Conservation (phyloP, 2,797 vertebrate species). For the Mus caroli region DNA sequence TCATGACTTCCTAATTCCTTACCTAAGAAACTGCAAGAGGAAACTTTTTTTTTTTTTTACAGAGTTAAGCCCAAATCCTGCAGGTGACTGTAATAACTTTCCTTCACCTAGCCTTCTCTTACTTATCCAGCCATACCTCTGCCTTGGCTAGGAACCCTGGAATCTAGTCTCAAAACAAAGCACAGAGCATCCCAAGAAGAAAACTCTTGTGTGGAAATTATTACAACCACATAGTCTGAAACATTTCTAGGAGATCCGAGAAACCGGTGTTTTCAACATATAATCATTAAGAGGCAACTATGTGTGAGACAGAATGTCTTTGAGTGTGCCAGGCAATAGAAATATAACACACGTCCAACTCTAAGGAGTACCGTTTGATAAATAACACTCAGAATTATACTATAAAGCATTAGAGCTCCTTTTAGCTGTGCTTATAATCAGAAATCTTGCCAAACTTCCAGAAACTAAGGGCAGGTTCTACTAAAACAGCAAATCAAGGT, state of each 20-base stretch:
- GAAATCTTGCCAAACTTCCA: neutral
- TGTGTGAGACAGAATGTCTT: conserved; percentile 1
- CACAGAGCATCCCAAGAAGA: neutral
- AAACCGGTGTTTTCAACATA: neutral
- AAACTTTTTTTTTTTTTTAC: neutral
- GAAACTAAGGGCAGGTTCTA: conserved; percentile 15
- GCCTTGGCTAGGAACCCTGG: conserved; percentile 14
- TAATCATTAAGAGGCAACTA: conserved; percentile 39
- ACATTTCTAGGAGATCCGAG: neutral
- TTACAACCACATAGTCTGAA: neutral
- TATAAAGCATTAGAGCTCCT: neutral
- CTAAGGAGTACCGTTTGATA: neutral
- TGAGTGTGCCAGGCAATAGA: neutral
- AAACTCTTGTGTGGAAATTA: conserved; percentile 19
- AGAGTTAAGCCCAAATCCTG: neutral
- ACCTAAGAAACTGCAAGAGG: neutral
- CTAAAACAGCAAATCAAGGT: neutral
- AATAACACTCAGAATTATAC: conserved; percentile 34
- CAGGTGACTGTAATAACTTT: neutral
- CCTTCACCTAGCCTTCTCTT: neutral
- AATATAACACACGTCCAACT: conserved; percentile 26
- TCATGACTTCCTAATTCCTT: neutral
- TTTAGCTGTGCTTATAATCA: conserved; percentile 18
- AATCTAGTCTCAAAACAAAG: neutral
- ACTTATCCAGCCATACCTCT: neutral